Base-by-base conservation (phyloP, 2,888 invertebrate species). In the Agriopis marginaria region DNA sequence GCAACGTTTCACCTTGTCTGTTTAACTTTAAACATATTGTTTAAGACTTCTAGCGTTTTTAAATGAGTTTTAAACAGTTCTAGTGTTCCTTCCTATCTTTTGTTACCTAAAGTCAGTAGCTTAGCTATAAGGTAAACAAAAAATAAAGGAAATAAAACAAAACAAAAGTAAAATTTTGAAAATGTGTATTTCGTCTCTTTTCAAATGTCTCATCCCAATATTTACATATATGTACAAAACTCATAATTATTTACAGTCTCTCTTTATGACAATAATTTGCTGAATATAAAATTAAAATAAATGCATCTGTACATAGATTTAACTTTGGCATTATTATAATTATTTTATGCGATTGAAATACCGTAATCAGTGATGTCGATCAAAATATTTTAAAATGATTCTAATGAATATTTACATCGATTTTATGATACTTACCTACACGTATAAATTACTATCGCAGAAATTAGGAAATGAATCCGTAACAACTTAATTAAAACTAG, bases 371-470 rank as follows among this genome's bases (percentile, higher is more conserved):
- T 70, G 67, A 71, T 73, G 66, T 65, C 53, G 74, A 79, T 74
- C 77, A 71, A 69, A 68, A 72, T 71, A 66, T 76, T 75, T 74
- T 75, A 71, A 58, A 47, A 14, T 56, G 9, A 77, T 79, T 77
- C 77, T 80, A 73, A 78, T 78, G 60, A 75, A 72, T 88, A 88
- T 90, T 83, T 89, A 93, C 90, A 91, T 83, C 74, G 54, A 63
- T 77, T 78, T 80, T 79, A 77, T 71, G 71, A 74, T 75, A 76
- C 78, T 78, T 83, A 83, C 75, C 67, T 75, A 72, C 77, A 81
- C 77, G 80, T 89, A 90, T 84, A 89, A 89, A 86, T 84, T 92
- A 92, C 77, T 93, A 93, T 93, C 93, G 93, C 93, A 93, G 93
- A 89, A 90, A 86, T 84, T 81, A 88, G 92, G 92, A 93, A 90